Evolutionary conservation across 2,888 invertebrate genomes (phyloP), one percentile per base, ranked within the genome.

Genomic region (Drosophila algonquin): DNA sequence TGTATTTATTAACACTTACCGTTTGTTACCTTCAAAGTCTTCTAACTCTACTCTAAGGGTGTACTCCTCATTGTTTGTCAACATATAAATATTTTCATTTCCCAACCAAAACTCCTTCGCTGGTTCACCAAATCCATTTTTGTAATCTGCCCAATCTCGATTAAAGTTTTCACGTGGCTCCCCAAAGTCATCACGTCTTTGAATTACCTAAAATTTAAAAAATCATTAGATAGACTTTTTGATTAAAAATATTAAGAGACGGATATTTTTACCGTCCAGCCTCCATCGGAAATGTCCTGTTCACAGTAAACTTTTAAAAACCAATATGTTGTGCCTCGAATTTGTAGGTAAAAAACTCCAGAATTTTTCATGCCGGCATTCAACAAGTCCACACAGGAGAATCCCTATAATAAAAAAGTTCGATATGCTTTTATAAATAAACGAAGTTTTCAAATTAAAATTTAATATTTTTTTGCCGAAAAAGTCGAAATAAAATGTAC

Each of bases 51-150:
- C 96, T 60, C 98, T 92, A 0, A 98, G 93, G 91, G 96, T 95
- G 91, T 97, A 97, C 90, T 97, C 97, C 88, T 98, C 97, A 88
- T 97, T 97, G 90, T 97, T 97, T 46, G 98, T 97, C 52, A 98
- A 93, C 96, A 97, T 97, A 92, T 97, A 97, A 76, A 98, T 97
- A 89, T 98, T 98, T 91, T 98, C 97, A 90, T 98, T 98, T 58
- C 98, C 98, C 30, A 98, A 94, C 97, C 97, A 98, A 92, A 98
- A 97, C 91, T 98, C 97, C 90, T 96, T 95, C 77, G 95, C 95
- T 0, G 97, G 96, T 93, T 98, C 97, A 3, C 97, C 98, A 90
- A 98, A 98, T 1, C 98, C 98, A 90, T 97, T 97, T 91, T 97
- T 97, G 92, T 98, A 98, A 89, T 98, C 97, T 64, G 96, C 95